Evolutionary conservation across 53 echinoderm and acorn worm genomes (phyloP).

Genomic region (Patiria pectinifera): DNA sequence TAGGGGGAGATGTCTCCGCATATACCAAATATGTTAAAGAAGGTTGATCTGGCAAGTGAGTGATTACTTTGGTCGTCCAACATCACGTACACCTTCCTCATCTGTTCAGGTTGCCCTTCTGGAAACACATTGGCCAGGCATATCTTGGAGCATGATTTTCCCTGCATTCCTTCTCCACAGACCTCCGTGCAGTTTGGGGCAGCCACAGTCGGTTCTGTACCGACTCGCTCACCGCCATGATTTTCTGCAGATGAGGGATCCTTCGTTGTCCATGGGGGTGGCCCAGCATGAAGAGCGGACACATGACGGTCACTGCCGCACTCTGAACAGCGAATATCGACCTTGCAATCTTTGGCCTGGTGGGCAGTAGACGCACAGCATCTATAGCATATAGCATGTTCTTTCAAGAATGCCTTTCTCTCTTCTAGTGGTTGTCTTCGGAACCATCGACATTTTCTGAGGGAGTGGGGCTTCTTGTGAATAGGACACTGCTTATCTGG

Average conservation of each 20-base stretch:
- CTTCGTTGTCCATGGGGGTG: constrained; percentile 28
- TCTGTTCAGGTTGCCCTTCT: constrained; percentile 25
- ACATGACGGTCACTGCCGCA: constrained; percentile 55
- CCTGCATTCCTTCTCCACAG: constrained; percentile 34
- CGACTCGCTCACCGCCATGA: constrained; percentile 28
- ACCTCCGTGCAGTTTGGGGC: constrained; percentile 15
- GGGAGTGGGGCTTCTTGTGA: constrained; percentile 59
- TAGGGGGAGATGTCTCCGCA: neutral
- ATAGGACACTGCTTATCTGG: constrained; percentile 59
- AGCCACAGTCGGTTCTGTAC: constrained; percentile 2
- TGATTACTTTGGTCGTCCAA: constrained; percentile 70
- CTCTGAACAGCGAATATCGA: constrained; percentile 7
- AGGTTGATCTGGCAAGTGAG: constrained; percentile 58
- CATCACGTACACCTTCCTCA: constrained; percentile 48
- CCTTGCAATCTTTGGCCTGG: constrained; percentile 46
- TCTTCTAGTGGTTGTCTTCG: constrained; percentile 42
- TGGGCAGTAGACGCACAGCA: constrained; percentile 56
- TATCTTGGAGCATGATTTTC: constrained; percentile 69
- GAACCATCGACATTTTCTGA: constrained; percentile 58
- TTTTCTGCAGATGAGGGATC: neutral
- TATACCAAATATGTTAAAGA: constrained; percentile 52
- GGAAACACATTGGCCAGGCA: constrained; percentile 55
- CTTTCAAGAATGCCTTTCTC: constrained; percentile 52
- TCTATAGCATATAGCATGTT: constrained; percentile 50
- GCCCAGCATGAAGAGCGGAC: constrained; percentile 43